phyloP scores from a whole-genome alignment of 2,888 invertebrate species.

The Drosophila antonietae region DNA sequence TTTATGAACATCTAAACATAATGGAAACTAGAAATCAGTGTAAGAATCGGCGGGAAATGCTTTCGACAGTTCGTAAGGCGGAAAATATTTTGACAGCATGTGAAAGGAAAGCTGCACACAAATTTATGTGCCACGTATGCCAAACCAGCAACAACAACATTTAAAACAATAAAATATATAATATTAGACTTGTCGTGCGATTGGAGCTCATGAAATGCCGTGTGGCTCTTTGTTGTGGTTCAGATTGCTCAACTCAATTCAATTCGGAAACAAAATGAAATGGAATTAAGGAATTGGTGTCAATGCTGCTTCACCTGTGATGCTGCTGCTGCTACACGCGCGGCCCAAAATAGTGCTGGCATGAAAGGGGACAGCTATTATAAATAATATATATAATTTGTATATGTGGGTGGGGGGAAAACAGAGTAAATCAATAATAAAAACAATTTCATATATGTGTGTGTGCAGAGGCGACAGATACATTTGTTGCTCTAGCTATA shows the following conservation, averaged over 20 bases:
- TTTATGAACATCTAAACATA: conserved; percentile 45
- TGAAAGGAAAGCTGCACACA: conserved; percentile 21
- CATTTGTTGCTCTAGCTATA: conserved; percentile 44
- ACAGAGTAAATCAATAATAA: conserved; percentile 63
- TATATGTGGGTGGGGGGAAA: conserved; percentile 17
- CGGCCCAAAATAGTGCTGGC: conserved; percentile 34
- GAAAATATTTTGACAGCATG: conserved; percentile 51
- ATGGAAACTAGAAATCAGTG: conserved; percentile 13
- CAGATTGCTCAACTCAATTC: conserved; percentile 42
- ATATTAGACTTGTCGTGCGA: conserved; percentile 16
- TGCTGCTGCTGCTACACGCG: conserved; percentile 57
- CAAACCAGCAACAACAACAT: conserved; percentile 20
- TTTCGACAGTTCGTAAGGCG: conserved; percentile 28
- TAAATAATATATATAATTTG: conserved; percentile 62
- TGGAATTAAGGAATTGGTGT: conserved; percentile 38
- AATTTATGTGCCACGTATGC: conserved; percentile 41
- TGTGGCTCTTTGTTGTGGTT: conserved; percentile 16
- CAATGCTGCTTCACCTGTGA: conserved; percentile 64
- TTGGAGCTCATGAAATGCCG: conserved; percentile 9
- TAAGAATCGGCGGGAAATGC: conserved; percentile 17
- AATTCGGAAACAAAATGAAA: neutral
- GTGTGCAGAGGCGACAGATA: conserved; percentile 53
- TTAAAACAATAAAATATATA: conserved; percentile 26
- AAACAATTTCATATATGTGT: conserved; percentile 25
- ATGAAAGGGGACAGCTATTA: conserved; percentile 40